Percentiles rank a stretch among this genome's conserved stretches.
Evolutionary conservation across 2,113 vertebrate genomes (phyloP).

Genomic region (Hemiscyllium ocellatum): DNA sequence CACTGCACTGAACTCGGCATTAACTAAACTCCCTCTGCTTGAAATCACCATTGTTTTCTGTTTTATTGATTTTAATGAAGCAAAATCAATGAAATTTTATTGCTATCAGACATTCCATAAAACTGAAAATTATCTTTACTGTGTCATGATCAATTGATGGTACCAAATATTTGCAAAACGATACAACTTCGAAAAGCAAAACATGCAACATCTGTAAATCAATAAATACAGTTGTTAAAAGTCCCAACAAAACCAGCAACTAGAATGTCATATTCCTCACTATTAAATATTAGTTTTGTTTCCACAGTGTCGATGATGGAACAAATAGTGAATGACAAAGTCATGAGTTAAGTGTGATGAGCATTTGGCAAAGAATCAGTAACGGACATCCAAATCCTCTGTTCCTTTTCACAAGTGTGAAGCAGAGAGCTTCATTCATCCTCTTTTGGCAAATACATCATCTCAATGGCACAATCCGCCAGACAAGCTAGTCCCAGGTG

Average conservation of each 20-base stretch:
- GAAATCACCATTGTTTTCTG: too few relatives aligned
- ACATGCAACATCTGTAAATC: background rate
- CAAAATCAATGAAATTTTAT: too few relatives aligned
- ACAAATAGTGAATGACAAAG: background rate
- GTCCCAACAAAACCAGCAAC: background rate
- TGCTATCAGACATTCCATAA: too few relatives aligned
- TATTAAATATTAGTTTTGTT: background rate
- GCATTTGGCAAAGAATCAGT: background rate
- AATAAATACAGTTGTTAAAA: background rate
- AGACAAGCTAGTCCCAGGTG: background rate
- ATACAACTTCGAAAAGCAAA: background rate
- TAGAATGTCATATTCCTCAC: background rate
- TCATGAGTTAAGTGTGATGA: background rate
- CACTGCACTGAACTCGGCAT: too few relatives aligned
- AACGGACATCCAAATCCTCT: background rate
- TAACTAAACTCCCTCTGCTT: too few relatives aligned
- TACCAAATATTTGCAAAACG: background rate
- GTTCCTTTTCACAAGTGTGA: background rate
- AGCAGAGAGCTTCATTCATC: background rate
- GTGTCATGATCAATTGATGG: background rate
- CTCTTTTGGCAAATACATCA: background rate
- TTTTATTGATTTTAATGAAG: too few relatives aligned
- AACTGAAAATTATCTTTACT: too few relatives aligned
- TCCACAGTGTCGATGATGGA: background rate
- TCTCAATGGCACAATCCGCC: background rate